These are phyloP conservation scores for Sternotherus odoratus DNA, from an alignment of 2,797 vertebrate species.

Conservation along the genomic window DNA sequence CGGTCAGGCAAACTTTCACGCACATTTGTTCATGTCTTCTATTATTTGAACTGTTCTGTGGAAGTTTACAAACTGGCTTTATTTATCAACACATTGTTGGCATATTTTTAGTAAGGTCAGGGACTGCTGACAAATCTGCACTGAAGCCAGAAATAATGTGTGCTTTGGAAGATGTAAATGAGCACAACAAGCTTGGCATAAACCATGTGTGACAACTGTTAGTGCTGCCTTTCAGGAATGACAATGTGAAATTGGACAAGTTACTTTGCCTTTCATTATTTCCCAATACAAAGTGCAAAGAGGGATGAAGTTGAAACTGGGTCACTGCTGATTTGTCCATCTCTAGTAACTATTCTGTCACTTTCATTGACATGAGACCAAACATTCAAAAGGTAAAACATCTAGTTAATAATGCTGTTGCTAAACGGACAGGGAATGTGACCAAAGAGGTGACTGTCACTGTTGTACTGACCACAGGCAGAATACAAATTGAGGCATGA, in stretches of 20 bases:
- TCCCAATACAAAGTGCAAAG: conserved; percentile 31
- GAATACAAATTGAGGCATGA: not conserved
- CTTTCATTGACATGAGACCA: conserved; percentile 45
- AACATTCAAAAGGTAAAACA: conserved; percentile 5
- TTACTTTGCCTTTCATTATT: conserved; percentile 51
- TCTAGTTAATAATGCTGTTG: not conserved
- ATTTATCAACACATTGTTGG: not conserved
- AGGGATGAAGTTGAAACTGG: not conserved
- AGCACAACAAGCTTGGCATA: conserved; percentile 36
- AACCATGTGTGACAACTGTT: conserved; percentile 23
- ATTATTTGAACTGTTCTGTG: not conserved
- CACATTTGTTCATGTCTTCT: conserved; percentile 31
- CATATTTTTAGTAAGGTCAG: conserved; percentile 42
- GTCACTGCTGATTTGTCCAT: not conserved
- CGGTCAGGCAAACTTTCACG: not conserved
- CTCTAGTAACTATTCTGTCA: conserved; percentile 27
- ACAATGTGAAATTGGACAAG: conserved; percentile 36
- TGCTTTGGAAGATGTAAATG: conserved; percentile 55
- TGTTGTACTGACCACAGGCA: not conserved
- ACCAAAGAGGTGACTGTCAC: not conserved
- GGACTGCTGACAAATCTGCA: conserved; percentile 55
- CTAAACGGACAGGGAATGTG: conserved; percentile 26
- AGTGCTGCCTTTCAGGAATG: conserved; percentile 32
- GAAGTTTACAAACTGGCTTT: conserved; percentile 23
- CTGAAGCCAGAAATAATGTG: conserved; percentile 59